Base-by-base conservation (phyloP, 64 coral and sea anemone genomes). In the Astreopora myriophthalma region DNA sequence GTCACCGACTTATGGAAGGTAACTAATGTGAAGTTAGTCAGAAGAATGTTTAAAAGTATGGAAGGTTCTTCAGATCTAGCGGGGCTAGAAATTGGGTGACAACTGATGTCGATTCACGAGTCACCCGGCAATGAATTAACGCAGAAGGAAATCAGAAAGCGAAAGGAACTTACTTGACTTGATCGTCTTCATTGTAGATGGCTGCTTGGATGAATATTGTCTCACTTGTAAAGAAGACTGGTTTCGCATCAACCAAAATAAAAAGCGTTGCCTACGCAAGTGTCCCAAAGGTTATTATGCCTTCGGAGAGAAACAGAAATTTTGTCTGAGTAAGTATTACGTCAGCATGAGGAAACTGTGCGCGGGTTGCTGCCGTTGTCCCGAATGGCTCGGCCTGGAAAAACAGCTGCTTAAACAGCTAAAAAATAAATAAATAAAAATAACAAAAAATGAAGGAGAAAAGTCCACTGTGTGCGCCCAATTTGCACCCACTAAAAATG, bases 321-420 rank as follows among this genome's bases (percentile, higher is more conserved):
- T 60, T 26, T 80, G 76, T 34, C 49, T 80, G 1, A 57, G 76
- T 80, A 61, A 80, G 76, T 80, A 52, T 26, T 66, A 70, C n/a
- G 26, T 67, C 6, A 1, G 40, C 11, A 11, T 44, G 40, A 5
- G 40, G 40, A 44, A 5, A 1, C 40, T 44, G 1, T n/a, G 40
- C 40, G 40, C 6, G 40, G 40, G 11, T 11, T 0, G 40, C 40
- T 44, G 40, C 11, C 40, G 6, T 0, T 44, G 6, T 44, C 11
- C 11, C 6, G 1, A 44, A 44, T 8, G 1, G 40, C 40, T 44
- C 11, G 40, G 3, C 40, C 40, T 44, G 40, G 0, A 11, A 2
- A 5, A 8, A 8, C 40, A 44, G n/a, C 40, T 44, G 6, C 40
- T 44, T 44, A 44, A 44, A 44, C 40, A n/a, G n/a, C n/a, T n/a